These are phyloP conservation scores for Nemapogon koenigi DNA, from an alignment of 2,888 invertebrate genomes.

Conservation along the genomic window DNA sequence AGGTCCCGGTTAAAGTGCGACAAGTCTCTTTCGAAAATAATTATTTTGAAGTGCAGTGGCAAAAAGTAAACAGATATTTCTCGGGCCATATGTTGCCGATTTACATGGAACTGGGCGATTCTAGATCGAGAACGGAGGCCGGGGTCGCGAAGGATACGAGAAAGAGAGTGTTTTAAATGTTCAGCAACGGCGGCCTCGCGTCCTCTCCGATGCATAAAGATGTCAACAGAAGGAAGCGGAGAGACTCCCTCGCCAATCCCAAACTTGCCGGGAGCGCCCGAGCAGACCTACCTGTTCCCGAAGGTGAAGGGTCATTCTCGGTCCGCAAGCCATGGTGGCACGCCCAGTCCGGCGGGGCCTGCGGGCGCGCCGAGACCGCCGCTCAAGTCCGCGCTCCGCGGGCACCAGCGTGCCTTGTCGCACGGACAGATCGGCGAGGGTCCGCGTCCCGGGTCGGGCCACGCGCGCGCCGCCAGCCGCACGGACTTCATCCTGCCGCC, in stretches of 20 bases:
- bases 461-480: slow-evolving; percentile 83
- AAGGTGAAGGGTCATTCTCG: slow-evolving; percentile 74
- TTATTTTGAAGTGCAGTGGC: slow-evolving; percentile 33
- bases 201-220: slow-evolving; percentile 66
- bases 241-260: slow-evolving; percentile 57
- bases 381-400: slow-evolving; percentile 74
- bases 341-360: slow-evolving; percentile 50
- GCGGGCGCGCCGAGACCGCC: slow-evolving; percentile 65
- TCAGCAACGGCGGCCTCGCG: slow-evolving; percentile 29
- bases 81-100: slow-evolving; percentile 50
- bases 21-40: background rate
- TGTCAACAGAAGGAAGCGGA: slow-evolving; percentile 73
- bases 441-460: slow-evolving; percentile 57
- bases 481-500: slow-evolving; percentile 90
- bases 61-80: slow-evolving; percentile 49
- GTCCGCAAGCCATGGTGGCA: slow-evolving; percentile 86
- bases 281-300: slow-evolving; percentile 59
- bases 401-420: slow-evolving; percentile 85
- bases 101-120: no score
- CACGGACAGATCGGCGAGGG: slow-evolving; percentile 84
- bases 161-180: slow-evolving; percentile 39
- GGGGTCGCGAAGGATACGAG: background rate
- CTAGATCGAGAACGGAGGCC: slow-evolving; percentile 1
- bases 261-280: slow-evolving; percentile 57
- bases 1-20: no score